Evolutionary conservation across 2,888 invertebrate genomes (phyloP).

Genomic region (Acanthosepion esculentum): DNA sequence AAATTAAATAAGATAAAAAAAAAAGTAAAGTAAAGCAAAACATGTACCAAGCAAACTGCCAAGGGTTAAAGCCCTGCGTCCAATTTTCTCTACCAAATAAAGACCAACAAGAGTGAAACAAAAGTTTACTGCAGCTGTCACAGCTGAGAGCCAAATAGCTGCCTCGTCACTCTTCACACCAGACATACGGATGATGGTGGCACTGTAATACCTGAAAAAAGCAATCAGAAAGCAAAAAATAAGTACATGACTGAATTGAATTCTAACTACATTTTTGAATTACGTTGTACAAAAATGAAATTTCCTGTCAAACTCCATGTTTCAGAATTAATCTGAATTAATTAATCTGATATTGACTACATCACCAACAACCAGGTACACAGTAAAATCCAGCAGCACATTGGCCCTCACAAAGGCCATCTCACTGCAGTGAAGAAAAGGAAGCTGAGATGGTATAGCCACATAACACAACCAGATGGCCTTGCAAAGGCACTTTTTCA

Average conservation of each 20-base stretch:
- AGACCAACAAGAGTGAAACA: constrained; percentile 73
- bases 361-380: too few relatives aligned
- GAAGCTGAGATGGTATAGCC: too few relatives aligned
- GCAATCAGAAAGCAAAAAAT: not conserved
- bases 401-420: too few relatives aligned
- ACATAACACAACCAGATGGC: too few relatives aligned
- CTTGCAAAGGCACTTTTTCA: too few relatives aligned
- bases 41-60: constrained; percentile 70
- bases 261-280: too few relatives aligned
- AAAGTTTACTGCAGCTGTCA: constrained; percentile 72
- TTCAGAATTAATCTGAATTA: too few relatives aligned
- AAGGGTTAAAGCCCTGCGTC: constrained; percentile 70
- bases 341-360: too few relatives aligned
- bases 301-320: too few relatives aligned
- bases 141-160: constrained; percentile 73
- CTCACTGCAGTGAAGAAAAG: too few relatives aligned
- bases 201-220: constrained; percentile 73
- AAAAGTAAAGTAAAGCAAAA: not conserved
- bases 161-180: constrained; percentile 70
- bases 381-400: too few relatives aligned
- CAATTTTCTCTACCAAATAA: constrained; percentile 73
- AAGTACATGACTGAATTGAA: not conserved
- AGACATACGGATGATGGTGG: constrained; percentile 74
- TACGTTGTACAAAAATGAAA: too few relatives aligned
- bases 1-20: not conserved